Conservation (phyloP, 2,797 vertebrate genomes). For the Bucorvus abyssinicus region DNA sequence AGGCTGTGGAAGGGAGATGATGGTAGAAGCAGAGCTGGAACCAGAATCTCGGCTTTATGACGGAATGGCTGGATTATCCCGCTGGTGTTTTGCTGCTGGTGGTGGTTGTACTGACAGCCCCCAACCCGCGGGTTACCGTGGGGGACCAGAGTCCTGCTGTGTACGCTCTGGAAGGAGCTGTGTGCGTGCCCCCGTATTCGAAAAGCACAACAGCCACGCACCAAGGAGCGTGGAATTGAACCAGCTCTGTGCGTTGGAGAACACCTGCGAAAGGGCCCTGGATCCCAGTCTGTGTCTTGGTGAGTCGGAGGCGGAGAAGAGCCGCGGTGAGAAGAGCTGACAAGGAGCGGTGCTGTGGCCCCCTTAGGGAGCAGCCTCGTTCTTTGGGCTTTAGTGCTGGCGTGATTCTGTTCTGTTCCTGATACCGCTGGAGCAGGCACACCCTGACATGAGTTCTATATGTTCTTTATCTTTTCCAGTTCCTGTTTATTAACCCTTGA, state of each 20-base stretch:
- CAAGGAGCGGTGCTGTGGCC: neutral
- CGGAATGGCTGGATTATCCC: neutral
- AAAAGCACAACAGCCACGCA: too few relatives aligned
- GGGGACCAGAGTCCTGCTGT: neutral
- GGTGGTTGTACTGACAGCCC: neutral
- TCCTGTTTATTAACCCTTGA: neutral
- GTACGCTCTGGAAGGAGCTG: too few relatives aligned
- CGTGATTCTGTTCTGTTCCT: neutral
- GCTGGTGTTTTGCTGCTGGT: neutral
- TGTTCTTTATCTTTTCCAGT: neutral
- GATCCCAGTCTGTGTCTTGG: neutral
- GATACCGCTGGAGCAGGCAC: neutral
- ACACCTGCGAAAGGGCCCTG: neutral
- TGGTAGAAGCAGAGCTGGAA: neutral
- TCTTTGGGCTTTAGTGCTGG: neutral
- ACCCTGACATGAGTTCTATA: neutral
- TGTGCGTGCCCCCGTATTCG: too few relatives aligned
- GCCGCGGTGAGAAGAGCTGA: neutral
- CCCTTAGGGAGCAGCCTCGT: neutral
- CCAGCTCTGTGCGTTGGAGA: accelerated
- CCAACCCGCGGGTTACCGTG: neutral
- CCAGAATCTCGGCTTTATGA: neutral
- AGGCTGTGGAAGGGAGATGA: neutral
- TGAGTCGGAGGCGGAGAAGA: neutral
- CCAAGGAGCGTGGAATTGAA: neutral